phyloP scores from a whole-genome alignment of 2,888 invertebrate species.

The Aporophyla lueneburgensis region DNA sequence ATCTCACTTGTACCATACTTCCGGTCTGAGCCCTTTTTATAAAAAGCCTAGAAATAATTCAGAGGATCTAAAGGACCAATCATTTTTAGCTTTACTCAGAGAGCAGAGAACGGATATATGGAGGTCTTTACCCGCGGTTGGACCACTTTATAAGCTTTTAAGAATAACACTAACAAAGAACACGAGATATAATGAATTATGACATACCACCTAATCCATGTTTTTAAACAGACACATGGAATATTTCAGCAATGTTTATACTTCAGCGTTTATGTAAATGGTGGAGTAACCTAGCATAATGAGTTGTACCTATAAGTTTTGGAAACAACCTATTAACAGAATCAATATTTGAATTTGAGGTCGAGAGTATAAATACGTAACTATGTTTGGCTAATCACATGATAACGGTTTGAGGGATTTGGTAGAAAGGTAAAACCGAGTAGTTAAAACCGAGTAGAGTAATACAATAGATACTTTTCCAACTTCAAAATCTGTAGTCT shows the following conservation, averaged over 20 bases:
- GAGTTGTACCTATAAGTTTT: conserved; percentile 15
- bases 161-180: conserved; percentile 18
- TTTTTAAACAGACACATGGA: conserved; percentile 17
- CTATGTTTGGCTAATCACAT: conserved; percentile 21
- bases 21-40: background rate
- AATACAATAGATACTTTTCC: too few relatives aligned
- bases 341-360: conserved; percentile 28
- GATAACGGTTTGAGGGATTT: conserved; percentile 18
- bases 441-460: too few relatives aligned
- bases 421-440: conserved; percentile 3
- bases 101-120: too few relatives aligned
- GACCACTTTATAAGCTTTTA: conserved; percentile 18
- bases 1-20: background rate
- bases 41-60: background rate
- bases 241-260: conserved; percentile 18
- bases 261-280: background rate
- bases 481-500: too few relatives aligned
- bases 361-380: conserved; percentile 18
- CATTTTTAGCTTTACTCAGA: background rate
- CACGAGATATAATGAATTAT: conserved; percentile 5
- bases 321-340: conserved; percentile 18
- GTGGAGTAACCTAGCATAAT: conserved; percentile 6
- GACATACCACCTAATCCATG: background rate
- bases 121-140: background rate
- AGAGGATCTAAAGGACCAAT: background rate